phyloP scores from a whole-genome alignment of 1,140 invertebrate species.

The Lasioglossum baleicum region DNA sequence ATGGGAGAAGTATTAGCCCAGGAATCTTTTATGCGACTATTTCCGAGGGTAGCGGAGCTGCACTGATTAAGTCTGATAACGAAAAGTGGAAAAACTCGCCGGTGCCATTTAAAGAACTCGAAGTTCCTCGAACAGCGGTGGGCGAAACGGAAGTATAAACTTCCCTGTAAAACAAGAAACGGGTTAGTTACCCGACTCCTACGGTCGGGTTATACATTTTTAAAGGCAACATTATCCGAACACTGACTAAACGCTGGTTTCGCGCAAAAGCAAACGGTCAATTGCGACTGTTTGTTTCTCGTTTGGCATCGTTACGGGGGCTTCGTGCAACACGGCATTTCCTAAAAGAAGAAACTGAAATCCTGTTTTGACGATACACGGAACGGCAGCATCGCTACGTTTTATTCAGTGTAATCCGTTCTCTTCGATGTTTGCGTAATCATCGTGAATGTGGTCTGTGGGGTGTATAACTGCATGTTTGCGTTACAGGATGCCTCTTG shows the following conservation, averaged over 20 bases:
- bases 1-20: no score
- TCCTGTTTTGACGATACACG: not conserved
- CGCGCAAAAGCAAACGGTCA: conserved; percentile 18
- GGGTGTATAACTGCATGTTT: no score
- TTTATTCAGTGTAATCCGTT: not conserved
- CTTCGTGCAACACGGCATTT: conserved; percentile 8
- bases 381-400: not conserved
- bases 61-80: no score
- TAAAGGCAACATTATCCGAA: conserved; percentile 11
- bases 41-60: no score
- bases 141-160: not conserved
- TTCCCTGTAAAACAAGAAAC: not conserved
- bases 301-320: conserved; percentile 26
- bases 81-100: no score
- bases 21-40: no score
- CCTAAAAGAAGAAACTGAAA: conserved; percentile 7
- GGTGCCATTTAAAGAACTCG: not conserved
- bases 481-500: not conserved
- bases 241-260: conserved; percentile 13
- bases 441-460: not conserved
- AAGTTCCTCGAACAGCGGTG: not conserved
- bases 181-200: no score
- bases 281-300: conserved; percentile 40
- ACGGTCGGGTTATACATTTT: not conserved
- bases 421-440: not conserved